A percentile compares a stretch with the other conserved stretches of the same genome.
These are phyloP conservation scores for Lochmaea capreae DNA, from an alignment of 2,888 invertebrate species.

Conservation along the genomic window DNA sequence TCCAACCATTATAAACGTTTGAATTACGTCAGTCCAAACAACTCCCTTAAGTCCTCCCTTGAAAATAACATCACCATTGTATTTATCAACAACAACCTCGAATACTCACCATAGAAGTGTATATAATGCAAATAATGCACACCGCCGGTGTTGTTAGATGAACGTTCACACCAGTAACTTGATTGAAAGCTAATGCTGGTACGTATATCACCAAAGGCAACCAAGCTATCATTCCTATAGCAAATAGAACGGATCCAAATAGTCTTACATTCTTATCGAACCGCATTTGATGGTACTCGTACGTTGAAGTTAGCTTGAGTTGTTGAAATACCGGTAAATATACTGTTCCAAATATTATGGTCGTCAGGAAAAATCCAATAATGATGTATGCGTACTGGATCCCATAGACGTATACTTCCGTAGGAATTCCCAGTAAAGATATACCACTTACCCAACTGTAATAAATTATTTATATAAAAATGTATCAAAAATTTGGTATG, in stretches of 20 bases:
- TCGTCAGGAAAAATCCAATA: slow-evolving; percentile 67
- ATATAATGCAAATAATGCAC: slow-evolving; percentile 86
- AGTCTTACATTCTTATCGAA: slow-evolving; percentile 50
- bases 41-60: slow-evolving; percentile 85
- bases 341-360: slow-evolving; percentile 47
- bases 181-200: slow-evolving; percentile 55
- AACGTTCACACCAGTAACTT: slow-evolving; percentile 84
- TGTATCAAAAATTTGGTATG: no score
- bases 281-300: slow-evolving; percentile 67
- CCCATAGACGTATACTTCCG: slow-evolving; percentile 80
- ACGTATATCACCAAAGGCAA: slow-evolving; percentile 61
- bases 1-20: slow-evolving; percentile 80
- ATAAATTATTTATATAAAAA: slow-evolving; percentile 37
- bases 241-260: slow-evolving; percentile 50
- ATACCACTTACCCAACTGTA: slow-evolving; percentile 64
- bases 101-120: slow-evolving; percentile 66
- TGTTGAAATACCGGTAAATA: slow-evolving; percentile 54
- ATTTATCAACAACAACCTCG: no score
- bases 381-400: slow-evolving; percentile 59
- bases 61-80: neutral
- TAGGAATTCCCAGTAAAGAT: slow-evolving; percentile 81
- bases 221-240: slow-evolving; percentile 72
- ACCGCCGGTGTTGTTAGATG: slow-evolving; percentile 86
- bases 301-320: slow-evolving; percentile 78
- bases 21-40: slow-evolving; percentile 86